Evolutionary conservation across 64 coral and sea anemone genomes (phyloP), one percentile per base, ranked within the genome.

Genomic region (Montipora capricornis): DNA sequence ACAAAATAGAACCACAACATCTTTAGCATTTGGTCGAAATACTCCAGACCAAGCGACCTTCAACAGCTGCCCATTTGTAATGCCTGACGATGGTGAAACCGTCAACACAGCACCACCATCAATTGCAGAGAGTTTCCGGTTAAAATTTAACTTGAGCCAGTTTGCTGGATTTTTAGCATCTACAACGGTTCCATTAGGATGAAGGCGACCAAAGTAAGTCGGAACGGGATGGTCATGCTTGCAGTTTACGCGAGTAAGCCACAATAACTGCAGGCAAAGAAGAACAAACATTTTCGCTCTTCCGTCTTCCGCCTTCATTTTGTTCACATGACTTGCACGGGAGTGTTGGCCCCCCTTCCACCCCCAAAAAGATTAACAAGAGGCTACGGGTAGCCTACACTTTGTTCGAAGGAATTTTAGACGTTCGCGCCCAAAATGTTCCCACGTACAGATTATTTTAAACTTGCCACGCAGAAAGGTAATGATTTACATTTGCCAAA

Each of bases 111-210:
- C 82, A n/a, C 70, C 77, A 47, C 82, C 29, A 44, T 97, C 78
- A 59, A 78, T 53, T 15, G 80, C 19, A 5, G 59, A 26, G 20
- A 87, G 69, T 50, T 84, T 91, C 16, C 80, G 64, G 19, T 19
- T 58, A 47, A 19, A 80, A 49, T 68, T 80, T 2, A 94, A 92
- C 50, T 88, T 87, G 1, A 97, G 82, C 49, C 84, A 73, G 15
- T 93, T 97, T 47, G 26, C 16, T 3, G 95, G 95, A 26, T 97
- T 85, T 71, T 82, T 94, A 16, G 75, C 91, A 57, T 97, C 95
- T 24, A 97, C 95, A 55, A 92, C 60, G 62, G 88, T 97, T 10
- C 95, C 92, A 88, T 97, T 94, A 16, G 93, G 48, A 77, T 97
- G 95, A n/a, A 88, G 53, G 76, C 92, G 82, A 49, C 75, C 84